Evolutionary conservation across 2,888 invertebrate species (phyloP).

Genomic region (Xylophagus ater): DNA sequence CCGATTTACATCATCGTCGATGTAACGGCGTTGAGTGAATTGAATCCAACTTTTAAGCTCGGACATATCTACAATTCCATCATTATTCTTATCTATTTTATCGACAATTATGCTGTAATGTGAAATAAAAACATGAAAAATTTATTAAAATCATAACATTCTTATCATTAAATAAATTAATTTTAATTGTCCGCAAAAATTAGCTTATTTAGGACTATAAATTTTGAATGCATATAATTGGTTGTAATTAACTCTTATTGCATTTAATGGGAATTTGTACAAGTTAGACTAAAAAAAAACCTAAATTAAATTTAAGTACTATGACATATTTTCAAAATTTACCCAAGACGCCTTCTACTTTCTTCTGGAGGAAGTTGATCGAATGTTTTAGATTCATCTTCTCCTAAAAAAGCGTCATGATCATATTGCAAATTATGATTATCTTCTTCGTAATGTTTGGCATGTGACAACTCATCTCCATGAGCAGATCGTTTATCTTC

Average conservation of each 20-base stretch:
- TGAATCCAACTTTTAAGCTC: constrained; percentile 95
- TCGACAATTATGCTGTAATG: constrained; percentile 73
- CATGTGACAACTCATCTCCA: constrained; percentile 61
- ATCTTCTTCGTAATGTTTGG: constrained; percentile 63
- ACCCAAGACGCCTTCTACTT: constrained; percentile 78
- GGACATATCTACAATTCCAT: constrained; percentile 70
- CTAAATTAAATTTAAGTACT: constrained; percentile 5
- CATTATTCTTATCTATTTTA: constrained; percentile 79
- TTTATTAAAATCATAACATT: background rate
- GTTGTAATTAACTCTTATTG: no score
- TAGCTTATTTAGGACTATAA: no score
- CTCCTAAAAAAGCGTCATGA: constrained; percentile 94
- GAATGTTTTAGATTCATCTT: constrained; percentile 84
- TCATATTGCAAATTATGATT: constrained; percentile 86
- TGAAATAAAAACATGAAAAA: constrained; percentile 11
- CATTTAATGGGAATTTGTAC: constrained; percentile 5
- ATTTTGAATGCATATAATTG: no score
- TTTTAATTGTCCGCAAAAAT: no score
- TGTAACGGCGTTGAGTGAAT: constrained; percentile 86
- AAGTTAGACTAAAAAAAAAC: constrained; percentile 4
- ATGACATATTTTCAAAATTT: constrained; percentile 22
- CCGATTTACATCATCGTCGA: constrained; percentile 80
- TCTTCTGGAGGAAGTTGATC: constrained; percentile 92
- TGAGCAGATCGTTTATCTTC: constrained; percentile 54
- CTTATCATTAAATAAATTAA: no score